phyloP scores from a whole-genome alignment of 2,797 vertebrate genomes.

The Odontamblyopus rebecca region DNA sequence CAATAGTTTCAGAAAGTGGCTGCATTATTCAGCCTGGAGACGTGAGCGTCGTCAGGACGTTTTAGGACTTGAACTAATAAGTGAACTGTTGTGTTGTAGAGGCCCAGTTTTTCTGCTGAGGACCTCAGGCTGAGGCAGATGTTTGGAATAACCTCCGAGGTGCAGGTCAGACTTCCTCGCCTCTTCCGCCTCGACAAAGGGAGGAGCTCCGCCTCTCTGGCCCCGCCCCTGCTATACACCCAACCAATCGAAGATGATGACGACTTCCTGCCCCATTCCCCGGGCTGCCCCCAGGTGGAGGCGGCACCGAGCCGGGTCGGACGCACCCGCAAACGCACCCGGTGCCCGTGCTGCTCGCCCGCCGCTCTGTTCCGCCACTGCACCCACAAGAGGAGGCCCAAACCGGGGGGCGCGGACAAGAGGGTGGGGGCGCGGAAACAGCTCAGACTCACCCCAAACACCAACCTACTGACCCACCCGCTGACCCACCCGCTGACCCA shows the following conservation, averaged over 20 bases:
- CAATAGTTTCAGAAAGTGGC: too few relatives aligned
- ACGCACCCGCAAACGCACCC: slow-evolving; percentile 46
- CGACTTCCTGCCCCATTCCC: slow-evolving; percentile 33
- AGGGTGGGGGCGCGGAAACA: slow-evolving; percentile 16
- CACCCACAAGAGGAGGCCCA: not conserved
- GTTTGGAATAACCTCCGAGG: slow-evolving; percentile 67
- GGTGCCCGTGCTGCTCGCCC: slow-evolving; percentile 66
- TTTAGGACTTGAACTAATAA: not conserved
- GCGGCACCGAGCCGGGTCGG: slow-evolving; percentile 34
- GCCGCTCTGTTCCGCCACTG: slow-evolving; percentile 8
- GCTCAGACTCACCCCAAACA: not conserved
- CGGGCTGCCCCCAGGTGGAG: slow-evolving; percentile 11
- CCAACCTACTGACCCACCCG: not conserved
- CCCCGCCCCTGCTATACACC: slow-evolving; percentile 26
- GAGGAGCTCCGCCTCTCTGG: not conserved
- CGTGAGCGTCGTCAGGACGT: too few relatives aligned
- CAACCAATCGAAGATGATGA: slow-evolving; percentile 49
- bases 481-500: not conserved
- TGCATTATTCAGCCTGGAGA: too few relatives aligned
- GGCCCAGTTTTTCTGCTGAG: not conserved
- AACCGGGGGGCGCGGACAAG: not conserved
- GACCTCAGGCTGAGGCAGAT: slow-evolving; percentile 57
- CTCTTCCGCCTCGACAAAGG: slow-evolving; percentile 11
- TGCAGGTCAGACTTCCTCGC: slow-evolving; percentile 56
- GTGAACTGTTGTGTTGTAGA: slow-evolving; percentile 15